phyloP scores from a whole-genome alignment of 1,140 invertebrate genomes.

The Scaptodrosophila lebanonensis region DNA sequence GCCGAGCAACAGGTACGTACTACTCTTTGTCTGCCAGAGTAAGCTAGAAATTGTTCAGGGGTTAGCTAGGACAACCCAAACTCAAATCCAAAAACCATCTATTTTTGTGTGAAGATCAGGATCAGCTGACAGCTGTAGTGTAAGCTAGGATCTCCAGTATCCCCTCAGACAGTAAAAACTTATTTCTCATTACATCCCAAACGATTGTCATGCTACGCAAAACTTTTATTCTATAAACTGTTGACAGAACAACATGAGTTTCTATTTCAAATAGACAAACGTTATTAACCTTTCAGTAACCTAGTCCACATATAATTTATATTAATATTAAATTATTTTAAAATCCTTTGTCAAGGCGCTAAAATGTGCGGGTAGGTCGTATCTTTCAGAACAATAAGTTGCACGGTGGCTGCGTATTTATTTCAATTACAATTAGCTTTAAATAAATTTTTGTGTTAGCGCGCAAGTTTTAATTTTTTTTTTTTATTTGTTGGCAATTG shows the following conservation, averaged over 20 bases:
- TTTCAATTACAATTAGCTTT: conserved; percentile 24
- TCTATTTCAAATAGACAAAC: conserved; percentile 38
- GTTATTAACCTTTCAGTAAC: conserved; percentile 62
- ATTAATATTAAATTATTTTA: conserved; percentile 24
- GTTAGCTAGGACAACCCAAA: too few relatives aligned
- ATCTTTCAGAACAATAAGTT: conserved; percentile 47
- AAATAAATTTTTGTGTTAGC: conserved; percentile 21
- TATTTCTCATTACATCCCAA: conserved; percentile 45
- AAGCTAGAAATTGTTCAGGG: background rate
- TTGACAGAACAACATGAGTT: conserved; percentile 66
- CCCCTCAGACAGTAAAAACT: conserved; percentile 11
- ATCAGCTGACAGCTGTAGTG: too few relatives aligned
- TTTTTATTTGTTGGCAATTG: conserved; percentile 7
- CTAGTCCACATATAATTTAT: conserved; percentile 10
- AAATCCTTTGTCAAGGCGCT: conserved; percentile 35
- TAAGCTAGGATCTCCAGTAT: too few relatives aligned
- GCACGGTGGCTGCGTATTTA: conserved; percentile 73
- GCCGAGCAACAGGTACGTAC: conserved; percentile 94
- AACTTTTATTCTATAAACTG: conserved; percentile 44
- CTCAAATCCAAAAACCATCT: too few relatives aligned
- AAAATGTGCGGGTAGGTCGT: conserved; percentile 54
- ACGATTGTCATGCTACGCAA: conserved; percentile 54
- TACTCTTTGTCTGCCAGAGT: too few relatives aligned
- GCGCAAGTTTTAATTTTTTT: conserved; percentile 35
- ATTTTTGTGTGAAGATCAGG: too few relatives aligned